phyloP scores from a whole-genome alignment of 2,113 vertebrate species.

The Myotis lucifugus region DNA sequence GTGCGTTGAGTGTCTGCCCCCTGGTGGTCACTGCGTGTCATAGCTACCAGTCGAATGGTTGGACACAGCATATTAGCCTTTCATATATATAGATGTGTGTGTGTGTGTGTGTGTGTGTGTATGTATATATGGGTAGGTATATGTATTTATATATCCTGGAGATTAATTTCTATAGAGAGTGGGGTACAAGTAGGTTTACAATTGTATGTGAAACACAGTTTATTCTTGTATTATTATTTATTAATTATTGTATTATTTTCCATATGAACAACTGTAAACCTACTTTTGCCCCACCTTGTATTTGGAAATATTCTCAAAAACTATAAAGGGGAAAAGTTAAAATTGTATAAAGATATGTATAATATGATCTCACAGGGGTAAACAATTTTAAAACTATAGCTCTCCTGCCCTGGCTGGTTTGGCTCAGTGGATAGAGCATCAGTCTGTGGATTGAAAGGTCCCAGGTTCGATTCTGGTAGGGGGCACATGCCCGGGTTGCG shows the following conservation, averaged over 20 bases:
- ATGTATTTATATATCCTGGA: not conserved
- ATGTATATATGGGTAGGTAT: too few species aligned
- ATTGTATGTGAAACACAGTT: not conserved
- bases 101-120: too few species aligned
- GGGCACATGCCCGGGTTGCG: too few species aligned
- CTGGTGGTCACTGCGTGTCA: too few species aligned
- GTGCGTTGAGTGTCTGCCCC: too few species aligned
- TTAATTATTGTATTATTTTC: not conserved
- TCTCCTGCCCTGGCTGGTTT: not conserved
- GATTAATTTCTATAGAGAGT: not conserved
- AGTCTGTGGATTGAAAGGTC: too few species aligned
- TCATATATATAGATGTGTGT: too few species aligned
- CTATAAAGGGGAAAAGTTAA: not conserved
- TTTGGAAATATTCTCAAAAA: constrained; percentile 11
- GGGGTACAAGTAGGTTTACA: not conserved
- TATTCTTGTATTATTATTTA: not conserved
- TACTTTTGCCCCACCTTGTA: not conserved
- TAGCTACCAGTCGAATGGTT: too few species aligned
- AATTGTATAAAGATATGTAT: not conserved
- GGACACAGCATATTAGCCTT: too few species aligned
- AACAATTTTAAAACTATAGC: not conserved
- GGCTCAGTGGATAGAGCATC: too few species aligned
- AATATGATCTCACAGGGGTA: not conserved
- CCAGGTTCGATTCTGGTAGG: too few species aligned
- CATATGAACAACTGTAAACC: not conserved